Evolutionary conservation across 1,140 invertebrate genomes (phyloP), one percentile per base, ranked within the genome.

Genomic region (Diabrotica undecimpunctata): DNA sequence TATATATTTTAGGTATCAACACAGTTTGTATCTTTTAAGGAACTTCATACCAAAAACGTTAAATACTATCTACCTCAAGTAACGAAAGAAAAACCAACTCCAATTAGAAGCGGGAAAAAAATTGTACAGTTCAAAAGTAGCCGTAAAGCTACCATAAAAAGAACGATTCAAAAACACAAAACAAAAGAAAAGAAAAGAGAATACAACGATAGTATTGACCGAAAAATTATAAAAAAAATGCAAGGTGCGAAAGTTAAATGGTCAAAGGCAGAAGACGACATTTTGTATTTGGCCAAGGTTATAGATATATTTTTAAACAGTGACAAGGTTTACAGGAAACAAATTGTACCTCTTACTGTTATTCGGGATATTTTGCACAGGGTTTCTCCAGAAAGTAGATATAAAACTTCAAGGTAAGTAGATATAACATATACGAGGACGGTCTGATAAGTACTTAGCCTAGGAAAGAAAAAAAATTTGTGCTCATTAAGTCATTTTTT

Each of bases 261-360:
- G 88, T 80, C 82, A 2, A 69, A 81, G 0, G 76, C 80, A 11
- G 88, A 90, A 72, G 88, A 90, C 72, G 83, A 83, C 7, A 77
- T 88, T 10, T 70, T 94, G 4, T 77, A 90, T 0, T 80, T 92
- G 14, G 88, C 87, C 65, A 87, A 88, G 62, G 87, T 89, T 0
- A 87, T 87, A 0, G 84, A 83, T 69, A 74, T 83, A 55, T 89
- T 89, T 71, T 76, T 92, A 5, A 84, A 82, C 66, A 83, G 84
- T 0, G 83, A 63, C 83, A 53, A 72, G 72, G n/a, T 12, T 14
- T 12, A 14, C n/a, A 76, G 79, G 3, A 81, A 80, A 64, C 81
- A 82, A 66, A 70, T 79, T 36, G 82, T 82, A 68, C 71, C 79
- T 11, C 81, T 84, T 70, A 75, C 75, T 12, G 70, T 82, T 9